Evolutionary conservation across 92 coral and sea anemone genomes (phyloP).

Genomic region (Hydrozoanthus gracilis): DNA sequence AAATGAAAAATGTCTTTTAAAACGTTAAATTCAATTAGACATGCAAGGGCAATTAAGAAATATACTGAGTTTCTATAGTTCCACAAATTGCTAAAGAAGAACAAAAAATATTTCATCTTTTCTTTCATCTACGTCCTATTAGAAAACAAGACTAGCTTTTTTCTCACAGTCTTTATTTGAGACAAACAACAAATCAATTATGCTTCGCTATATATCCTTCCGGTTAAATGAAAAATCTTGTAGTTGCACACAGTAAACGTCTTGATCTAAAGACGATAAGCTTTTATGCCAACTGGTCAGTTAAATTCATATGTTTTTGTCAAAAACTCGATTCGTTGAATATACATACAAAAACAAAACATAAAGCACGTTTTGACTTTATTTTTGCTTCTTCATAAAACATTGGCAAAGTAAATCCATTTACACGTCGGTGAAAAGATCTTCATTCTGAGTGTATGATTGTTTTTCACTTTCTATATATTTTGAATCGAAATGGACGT

Average conservation of each 20-base stretch:
- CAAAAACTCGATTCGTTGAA: neutral
- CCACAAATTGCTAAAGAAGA: neutral
- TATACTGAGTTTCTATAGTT: neutral
- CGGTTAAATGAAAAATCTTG: neutral
- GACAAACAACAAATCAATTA: neutral
- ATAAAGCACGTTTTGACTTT: neutral
- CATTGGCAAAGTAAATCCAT: neutral
- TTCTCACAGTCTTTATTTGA: neutral
- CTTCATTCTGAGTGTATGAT: neutral
- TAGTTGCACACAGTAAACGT: neutral
- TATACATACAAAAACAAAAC: neutral
- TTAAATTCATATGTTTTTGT: neutral
- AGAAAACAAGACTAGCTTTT: neutral
- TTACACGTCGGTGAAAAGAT: neutral
- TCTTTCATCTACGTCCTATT: neutral
- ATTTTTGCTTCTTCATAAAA: neutral
- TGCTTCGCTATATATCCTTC: neutral
- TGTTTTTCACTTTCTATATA: neutral
- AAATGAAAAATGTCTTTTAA: no score
- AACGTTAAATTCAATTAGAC: no score
- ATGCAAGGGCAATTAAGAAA: neutral
- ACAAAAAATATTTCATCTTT: neutral
- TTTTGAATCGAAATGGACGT: constrained; percentile 1
- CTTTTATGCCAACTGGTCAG: neutral
- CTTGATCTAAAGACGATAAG: neutral